Percentiles rank a stretch among this genome's conserved stretches.
Conservation (phyloP, 2,113 vertebrate species). For the Plecotus auritus region DNA sequence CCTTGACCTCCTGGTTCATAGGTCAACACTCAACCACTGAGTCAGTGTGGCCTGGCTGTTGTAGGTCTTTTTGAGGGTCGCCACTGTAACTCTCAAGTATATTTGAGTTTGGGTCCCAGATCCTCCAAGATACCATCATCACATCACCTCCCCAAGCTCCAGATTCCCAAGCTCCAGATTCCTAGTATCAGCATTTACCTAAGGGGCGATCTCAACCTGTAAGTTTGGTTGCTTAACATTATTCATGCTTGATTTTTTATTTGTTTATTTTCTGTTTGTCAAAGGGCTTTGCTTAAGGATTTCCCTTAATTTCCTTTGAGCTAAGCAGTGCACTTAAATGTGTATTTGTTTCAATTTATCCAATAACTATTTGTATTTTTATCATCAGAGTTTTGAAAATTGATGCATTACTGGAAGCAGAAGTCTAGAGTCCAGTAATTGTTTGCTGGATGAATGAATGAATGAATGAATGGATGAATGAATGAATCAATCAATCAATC, state of each 20-base stretch:
- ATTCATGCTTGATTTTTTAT: neutral
- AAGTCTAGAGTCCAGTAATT: neutral
- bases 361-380: constrained; percentile 5
- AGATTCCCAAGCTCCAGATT: neutral
- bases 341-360: constrained; percentile 1
- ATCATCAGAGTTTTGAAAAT: neutral
- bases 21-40: too few relatives aligned
- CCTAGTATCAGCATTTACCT: neutral
- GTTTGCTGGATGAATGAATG: neutral
- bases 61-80: neutral
- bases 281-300: neutral
- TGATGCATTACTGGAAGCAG: neutral
- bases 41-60: too few relatives aligned
- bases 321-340: neutral
- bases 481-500: too few relatives aligned
- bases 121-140: neutral
- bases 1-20: too few relatives aligned
- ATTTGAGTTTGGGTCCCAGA: neutral
- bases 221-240: neutral
- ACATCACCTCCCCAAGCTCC: neutral
- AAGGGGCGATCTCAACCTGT: neutral
- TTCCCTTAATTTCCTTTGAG: neutral
- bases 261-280: neutral
- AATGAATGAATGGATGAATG: neutral
- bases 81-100: neutral